Evolutionary conservation across 2,113 vertebrate species (phyloP).

Genomic region (Hemicordylus capensis): DNA sequence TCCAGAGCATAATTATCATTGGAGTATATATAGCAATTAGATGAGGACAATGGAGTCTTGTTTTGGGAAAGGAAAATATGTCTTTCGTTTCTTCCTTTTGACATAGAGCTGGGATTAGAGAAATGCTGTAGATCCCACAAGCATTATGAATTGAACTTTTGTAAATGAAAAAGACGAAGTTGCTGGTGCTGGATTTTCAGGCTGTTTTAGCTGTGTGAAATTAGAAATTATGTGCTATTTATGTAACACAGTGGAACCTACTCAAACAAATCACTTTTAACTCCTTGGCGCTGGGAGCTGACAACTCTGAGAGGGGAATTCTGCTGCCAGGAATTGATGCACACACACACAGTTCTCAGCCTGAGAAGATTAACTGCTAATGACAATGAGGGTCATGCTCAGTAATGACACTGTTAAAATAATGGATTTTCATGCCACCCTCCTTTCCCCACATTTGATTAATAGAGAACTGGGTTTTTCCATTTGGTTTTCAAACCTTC

Average conservation of each 20-base stretch:
- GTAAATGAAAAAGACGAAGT: slow-evolving; percentile 27
- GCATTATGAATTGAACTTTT: slow-evolving; percentile 37
- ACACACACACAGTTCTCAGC: background rate
- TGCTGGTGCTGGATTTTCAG: slow-evolving; percentile 37
- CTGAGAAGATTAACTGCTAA: slow-evolving; percentile 21
- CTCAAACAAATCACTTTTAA: slow-evolving; percentile 38
- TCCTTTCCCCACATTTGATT: background rate
- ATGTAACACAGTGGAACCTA: slow-evolving; percentile 1
- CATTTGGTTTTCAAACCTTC: slow-evolving; percentile 1
- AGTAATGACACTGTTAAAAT: slow-evolving; percentile 32
- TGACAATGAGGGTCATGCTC: slow-evolving; percentile 19
- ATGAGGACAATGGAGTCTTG: slow-evolving; percentile 46
- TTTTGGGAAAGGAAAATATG: slow-evolving; percentile 34
- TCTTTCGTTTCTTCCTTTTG: slow-evolving; percentile 43
- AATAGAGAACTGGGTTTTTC: background rate
- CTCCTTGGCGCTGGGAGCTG: slow-evolving; percentile 16
- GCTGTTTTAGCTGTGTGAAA: slow-evolving; percentile 28
- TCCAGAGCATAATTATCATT: slow-evolving; percentile 15
- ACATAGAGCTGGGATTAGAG: slow-evolving; percentile 48
- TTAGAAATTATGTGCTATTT: slow-evolving; percentile 37
- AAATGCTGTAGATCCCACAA: slow-evolving; percentile 46
- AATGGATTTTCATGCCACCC: background rate
- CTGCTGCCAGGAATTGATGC: slow-evolving; percentile 8
- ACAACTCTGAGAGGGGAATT: background rate
- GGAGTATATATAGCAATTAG: slow-evolving; percentile 39